These are phyloP conservation scores for Sporophila hypoxantha DNA, from an alignment of 2,113 vertebrate genomes.

Conservation along the genomic window DNA sequence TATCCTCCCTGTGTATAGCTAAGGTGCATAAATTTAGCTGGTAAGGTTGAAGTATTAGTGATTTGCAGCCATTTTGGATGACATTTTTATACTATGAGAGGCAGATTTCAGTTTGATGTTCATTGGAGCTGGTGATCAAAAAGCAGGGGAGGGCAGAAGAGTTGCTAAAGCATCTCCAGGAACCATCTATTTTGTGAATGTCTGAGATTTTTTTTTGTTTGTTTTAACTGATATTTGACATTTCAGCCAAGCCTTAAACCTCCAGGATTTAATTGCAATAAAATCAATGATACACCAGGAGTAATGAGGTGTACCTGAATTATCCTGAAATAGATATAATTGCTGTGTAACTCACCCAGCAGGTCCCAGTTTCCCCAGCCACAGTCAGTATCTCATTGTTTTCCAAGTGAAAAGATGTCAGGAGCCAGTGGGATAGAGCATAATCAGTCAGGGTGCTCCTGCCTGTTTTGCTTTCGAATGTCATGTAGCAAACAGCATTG, in stretches of 20 bases:
- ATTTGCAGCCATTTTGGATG: neutral
- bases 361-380: conserved; percentile 5
- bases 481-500: neutral
- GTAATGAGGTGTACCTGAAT: conserved; percentile 30
- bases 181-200: neutral
- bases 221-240: conserved; percentile 11
- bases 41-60: neutral
- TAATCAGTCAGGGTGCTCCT: conserved; percentile 23
- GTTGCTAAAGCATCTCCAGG: neutral
- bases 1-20: neutral
- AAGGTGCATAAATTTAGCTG: neutral
- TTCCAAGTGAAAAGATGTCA: conserved; percentile 25
- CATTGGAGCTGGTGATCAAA: neutral
- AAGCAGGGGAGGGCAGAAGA: neutral
- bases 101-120: neutral
- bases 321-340: conserved; percentile 46
- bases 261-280: conserved; percentile 19
- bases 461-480: conserved; percentile 35
- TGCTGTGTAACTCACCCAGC: neutral
- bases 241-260: conserved; percentile 24
- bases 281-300: conserved; percentile 16
- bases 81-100: neutral
- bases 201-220: neutral
- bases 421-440: conserved; percentile 4
- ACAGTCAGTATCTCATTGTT: conserved; percentile 40